phyloP scores from a whole-genome alignment of 2,888 invertebrate species.

The Papilio elwesi region DNA sequence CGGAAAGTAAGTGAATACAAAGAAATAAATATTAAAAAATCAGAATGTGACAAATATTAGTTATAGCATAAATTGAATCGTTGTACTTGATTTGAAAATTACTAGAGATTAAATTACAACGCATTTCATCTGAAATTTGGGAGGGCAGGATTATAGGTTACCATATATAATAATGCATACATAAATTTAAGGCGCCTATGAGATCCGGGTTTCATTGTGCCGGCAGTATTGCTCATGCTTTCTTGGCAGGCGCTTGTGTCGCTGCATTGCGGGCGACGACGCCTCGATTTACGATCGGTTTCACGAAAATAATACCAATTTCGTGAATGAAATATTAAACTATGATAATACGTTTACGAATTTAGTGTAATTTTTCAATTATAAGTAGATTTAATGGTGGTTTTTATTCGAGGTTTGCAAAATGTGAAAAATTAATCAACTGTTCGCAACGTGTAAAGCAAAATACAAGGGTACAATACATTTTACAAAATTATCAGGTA shows the following conservation, averaged over 20 bases:
- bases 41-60: no score
- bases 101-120: slow-evolving; percentile 3
- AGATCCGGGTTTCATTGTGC: slow-evolving; percentile 22
- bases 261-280: not conserved
- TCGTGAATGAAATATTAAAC: slow-evolving; percentile 1
- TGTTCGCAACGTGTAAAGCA: slow-evolving; percentile 8
- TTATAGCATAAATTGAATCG: not conserved
- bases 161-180: slow-evolving; percentile 6
- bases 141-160: slow-evolving; percentile 1
- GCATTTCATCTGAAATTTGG: slow-evolving; percentile 2
- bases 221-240: slow-evolving; percentile 17
- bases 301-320: not conserved
- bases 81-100: not conserved
- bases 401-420: not conserved
- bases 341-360: not conserved
- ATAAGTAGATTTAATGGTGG: not conserved
- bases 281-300: not conserved
- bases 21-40: no score
- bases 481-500: not conserved
- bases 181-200: slow-evolving; percentile 14
- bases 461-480: not conserved
- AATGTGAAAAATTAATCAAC: slow-evolving; percentile 15
- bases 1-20: no score
- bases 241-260: slow-evolving; percentile 18
- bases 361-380: not conserved